Base-by-base conservation (phyloP, 2,113 vertebrate genomes). In the Plecotus auritus region DNA sequence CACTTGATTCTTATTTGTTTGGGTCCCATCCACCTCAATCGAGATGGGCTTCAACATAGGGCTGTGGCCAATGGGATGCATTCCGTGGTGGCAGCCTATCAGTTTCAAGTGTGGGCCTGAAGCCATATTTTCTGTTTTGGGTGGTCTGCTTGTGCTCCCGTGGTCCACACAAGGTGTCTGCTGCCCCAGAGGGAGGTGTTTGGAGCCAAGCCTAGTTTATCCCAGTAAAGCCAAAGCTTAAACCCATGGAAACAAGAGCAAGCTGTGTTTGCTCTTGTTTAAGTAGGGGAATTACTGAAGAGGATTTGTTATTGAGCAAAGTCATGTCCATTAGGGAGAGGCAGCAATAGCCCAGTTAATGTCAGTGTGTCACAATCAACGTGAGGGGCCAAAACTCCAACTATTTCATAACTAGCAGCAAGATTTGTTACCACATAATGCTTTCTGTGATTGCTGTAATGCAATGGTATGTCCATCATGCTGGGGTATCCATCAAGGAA, bases 251-350 rank as follows among this genome's bases (percentile, higher is more conserved):
- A 64, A 23, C 30, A 59, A 72, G 72, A 47, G 67, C 72, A 69
- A 9, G 16, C 84, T 78, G 37, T 64, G 47, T 6, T 76, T 80
- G 4, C 22, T 93, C 7, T n/a, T 22, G 11, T 59, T 64, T 70
- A 64, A 87, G 8, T 11, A n/a, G n/a, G 20, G n/a, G 9, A 2
- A 2, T 78, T 56, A 0, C 37, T 45, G 16, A 81, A 72, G 49
- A 94, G 14, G 7, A 59, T 88, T 47, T 93, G 45, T 32, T 84
- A 40, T 26, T n/a, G 2, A 59, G 28, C 35, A 93, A 87, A 77
- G 16, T 4, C 23, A 5, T 77, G 64, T 26, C 69, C 20, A 4
- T 59, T 40, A 47, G 35, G 2, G 6, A 93, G 42, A 70, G 17
- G 4, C 7, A 83, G 30, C 37, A 90, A 28, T 2, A 80, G 37